Evolutionary conservation across 2,797 vertebrate genomes (phyloP), one percentile per base, ranked within the genome.

Genomic region (Limnodromus scolopaceus): DNA sequence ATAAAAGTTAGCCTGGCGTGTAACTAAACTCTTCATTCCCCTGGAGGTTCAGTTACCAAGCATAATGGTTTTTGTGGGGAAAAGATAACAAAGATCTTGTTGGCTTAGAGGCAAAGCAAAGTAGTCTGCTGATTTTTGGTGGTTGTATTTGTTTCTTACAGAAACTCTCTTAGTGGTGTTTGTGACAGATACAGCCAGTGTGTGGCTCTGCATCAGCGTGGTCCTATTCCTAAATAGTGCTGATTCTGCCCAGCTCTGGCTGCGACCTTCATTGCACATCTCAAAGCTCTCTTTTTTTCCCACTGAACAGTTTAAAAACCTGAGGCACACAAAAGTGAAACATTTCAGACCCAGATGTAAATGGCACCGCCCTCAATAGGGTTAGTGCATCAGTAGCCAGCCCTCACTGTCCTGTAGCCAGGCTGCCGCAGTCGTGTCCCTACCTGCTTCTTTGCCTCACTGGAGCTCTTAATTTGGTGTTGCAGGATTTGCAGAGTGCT

Each of bases 191-290:
- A 32, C 0, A 2, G 23, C 11, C 2, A 25, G 1, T 11, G 8
- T 13, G 14, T 41, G 16, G 9, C 36, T 78, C 8, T 60, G 0
- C 1, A 1, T 68, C 77, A n/a, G 0, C 1, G 0, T 13, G 11
- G 6, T 66, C 43, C 46, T 69, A 0, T 61, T 78, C 48, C 4
- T 6, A 54, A 75, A 13, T 66, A 68, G n/a, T 7, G 16, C 27
- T 34, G 46, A 22, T 84, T 75, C 0, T 83, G 6, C 34, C 22
- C 66, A 32, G 43, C 68, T 70, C n/a, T 84, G 49, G 6, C 49
- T 65, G 10, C 0, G 3, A 11, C 54, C 58, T 89, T 87, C 68
- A 8, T 5, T 85, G 78, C 36, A 32, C 16, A 65, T 91, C 54
- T 66, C 43, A 83, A 65, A 51, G 43, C 71, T 32, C 27, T 57